phyloP scores from a whole-genome alignment of 1,140 invertebrate species.

The Lepidurus packardi region DNA sequence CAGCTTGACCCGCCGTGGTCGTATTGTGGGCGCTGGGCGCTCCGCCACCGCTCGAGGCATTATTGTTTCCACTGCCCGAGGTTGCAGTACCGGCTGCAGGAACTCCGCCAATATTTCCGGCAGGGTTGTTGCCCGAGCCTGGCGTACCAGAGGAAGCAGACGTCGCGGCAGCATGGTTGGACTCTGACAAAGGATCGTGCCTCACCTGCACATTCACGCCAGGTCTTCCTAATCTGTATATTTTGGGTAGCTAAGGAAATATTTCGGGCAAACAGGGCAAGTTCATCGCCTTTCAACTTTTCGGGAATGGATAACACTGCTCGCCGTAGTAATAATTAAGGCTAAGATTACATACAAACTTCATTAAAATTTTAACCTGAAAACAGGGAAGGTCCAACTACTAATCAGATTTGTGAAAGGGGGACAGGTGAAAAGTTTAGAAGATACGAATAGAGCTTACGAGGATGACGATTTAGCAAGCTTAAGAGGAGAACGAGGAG shows the following conservation, averaged over 20 bases:
- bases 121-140: neutral
- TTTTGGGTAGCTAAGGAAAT: conserved; percentile 40
- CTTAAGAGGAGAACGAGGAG: too few relatives aligned
- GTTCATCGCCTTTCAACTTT: too few relatives aligned
- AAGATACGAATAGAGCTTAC: too few relatives aligned
- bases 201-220: conserved; percentile 89
- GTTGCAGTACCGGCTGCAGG: neutral
- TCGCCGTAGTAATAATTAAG: too few relatives aligned
- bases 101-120: neutral
- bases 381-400: too few relatives aligned
- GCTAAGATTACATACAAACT: too few relatives aligned
- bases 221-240: conserved; percentile 75
- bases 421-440: too few relatives aligned
- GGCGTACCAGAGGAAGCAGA: conserved; percentile 20
- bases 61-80: neutral
- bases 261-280: neutral
- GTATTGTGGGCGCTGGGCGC: neutral
- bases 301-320: too few relatives aligned
- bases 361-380: too few relatives aligned
- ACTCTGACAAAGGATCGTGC: conserved; percentile 52
- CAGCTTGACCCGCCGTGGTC: neutral
- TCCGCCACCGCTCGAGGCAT: neutral
- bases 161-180: conserved; percentile 32
- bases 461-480: too few relatives aligned
- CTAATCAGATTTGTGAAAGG: too few relatives aligned